Evolutionary conservation across 2,113 vertebrate species (phyloP), one percentile per base, ranked within the genome.

Genomic region (Patagioenas fasciata): DNA sequence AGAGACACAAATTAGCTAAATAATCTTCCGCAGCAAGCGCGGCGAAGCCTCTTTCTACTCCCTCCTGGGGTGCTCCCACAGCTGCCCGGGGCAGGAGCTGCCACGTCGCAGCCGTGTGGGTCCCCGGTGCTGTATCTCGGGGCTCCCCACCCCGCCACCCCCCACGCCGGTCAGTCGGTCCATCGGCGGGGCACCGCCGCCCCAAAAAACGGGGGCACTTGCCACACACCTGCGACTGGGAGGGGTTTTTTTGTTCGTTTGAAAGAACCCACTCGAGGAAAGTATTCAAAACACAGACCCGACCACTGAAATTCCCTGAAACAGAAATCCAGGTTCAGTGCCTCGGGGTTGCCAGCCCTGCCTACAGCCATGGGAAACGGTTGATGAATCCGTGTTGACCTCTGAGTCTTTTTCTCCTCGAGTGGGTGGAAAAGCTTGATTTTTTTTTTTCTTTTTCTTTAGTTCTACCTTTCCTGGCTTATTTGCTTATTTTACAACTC

Each of bases 401-500:
- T 87, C 77, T 57, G 42, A 40, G 83, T 21, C 23, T 80, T 91
- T 92, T 84, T 91, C 44, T 60, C 24, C 77, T 84, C 50, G 40
- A 91, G 72, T 80, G 77, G 69, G 64, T 64, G 57, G 69, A 82
- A 89, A 95, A 60, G 51, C 56, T 69, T 28, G 31, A 8, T 26
- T 60, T 32, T 21, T 32, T 31, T 29, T 31, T 29, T 15, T 5
- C 9, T 6, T n/a, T 8, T 1, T 75, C 57, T 32, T 29, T 11
- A 5, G 5, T n/a, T 61, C 16, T 6, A 20, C 32, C 13, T 51
- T 74, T 70, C 40, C 25, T 5, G 4, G 6, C 4, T 88, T 72
- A 24, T 62, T 91, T 88, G 47, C 83, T 94, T 91, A 65, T 17
- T 78, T 90, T 73, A 67, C 34, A 58, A 70, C 75, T 91, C 91